Conservation (phyloP, 2,797 vertebrate genomes). For the Cirrhinus mrigala region DNA sequence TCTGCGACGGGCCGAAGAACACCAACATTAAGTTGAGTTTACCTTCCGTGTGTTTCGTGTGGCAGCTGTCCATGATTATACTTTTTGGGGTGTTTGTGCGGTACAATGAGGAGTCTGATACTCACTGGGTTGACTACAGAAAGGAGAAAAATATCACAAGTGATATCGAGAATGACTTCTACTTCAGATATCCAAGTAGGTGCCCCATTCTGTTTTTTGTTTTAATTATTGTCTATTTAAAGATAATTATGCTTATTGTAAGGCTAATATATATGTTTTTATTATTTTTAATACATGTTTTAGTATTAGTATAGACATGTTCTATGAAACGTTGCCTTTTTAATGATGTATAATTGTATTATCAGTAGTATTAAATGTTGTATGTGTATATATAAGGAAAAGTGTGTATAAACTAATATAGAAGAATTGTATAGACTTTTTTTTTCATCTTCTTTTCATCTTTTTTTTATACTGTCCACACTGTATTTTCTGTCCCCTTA, state of each 20-base stretch:
- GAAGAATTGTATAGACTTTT: too few species aligned
- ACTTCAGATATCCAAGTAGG: conserved; percentile 98
- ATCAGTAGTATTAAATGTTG: too few species aligned
- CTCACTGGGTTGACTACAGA: conserved; percentile 80
- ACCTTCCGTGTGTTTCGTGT: conserved; percentile 85
- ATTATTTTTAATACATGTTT: neutral
- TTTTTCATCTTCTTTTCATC: too few species aligned
- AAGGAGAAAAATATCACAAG: conserved; percentile 74
- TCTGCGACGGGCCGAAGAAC: conserved; percentile 78
- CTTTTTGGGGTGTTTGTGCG: conserved; percentile 93
- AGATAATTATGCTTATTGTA: too few species aligned
- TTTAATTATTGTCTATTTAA: neutral
- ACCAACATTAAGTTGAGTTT: conserved; percentile 86
- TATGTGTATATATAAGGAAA: too few species aligned
- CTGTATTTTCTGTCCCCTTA: too few species aligned
- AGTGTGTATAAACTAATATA: too few species aligned
- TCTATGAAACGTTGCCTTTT: too few species aligned
- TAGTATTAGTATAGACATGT: neutral
- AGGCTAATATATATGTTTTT: neutral
- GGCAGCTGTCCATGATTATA: conserved; percentile 88
- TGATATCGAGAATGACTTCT: conserved; percentile 93
- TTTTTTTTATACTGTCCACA: too few species aligned
- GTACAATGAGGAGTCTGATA: conserved; percentile 79
- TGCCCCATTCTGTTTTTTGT: conserved; percentile 56
- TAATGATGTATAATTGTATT: too few species aligned